These are phyloP conservation scores for Zoanthus gigantus DNA, from an alignment of 92 coral and sea anemone genomes.

Conservation along the genomic window DNA sequence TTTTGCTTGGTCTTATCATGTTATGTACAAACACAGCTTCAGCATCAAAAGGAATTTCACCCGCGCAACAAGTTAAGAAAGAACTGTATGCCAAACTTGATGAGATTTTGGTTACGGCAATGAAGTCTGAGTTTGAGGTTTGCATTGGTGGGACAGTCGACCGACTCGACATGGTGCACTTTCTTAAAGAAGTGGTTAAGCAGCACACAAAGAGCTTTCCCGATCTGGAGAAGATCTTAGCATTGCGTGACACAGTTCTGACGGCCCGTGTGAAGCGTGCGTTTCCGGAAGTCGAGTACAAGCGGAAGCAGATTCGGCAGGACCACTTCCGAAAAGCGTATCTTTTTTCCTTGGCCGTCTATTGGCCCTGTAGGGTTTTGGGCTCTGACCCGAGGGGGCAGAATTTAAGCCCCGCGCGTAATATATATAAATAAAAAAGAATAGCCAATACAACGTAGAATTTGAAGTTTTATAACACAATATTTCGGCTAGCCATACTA, in stretches of 20 bases:
- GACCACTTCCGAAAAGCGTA: slow-evolving; percentile 95
- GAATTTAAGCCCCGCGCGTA: too few relatives aligned
- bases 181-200: slow-evolving; percentile 73
- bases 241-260: slow-evolving; percentile 88
- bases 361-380: too few relatives aligned
- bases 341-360: slow-evolving; percentile 49
- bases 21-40: background rate
- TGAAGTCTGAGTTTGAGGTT: slow-evolving; percentile 84
- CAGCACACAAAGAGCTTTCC: slow-evolving; percentile 69
- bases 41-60: slow-evolving; percentile 60
- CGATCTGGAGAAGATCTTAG: slow-evolving; percentile 82
- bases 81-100: slow-evolving; percentile 84
- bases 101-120: slow-evolving; percentile 80
- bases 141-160: slow-evolving; percentile 78
- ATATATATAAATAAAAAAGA: too few relatives aligned
- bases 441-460: too few relatives aligned
- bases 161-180: slow-evolving; percentile 85
- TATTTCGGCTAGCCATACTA: too few relatives aligned
- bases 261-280: slow-evolving; percentile 93
- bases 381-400: too few relatives aligned
- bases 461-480: too few relatives aligned
- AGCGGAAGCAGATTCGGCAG: slow-evolving; percentile 84
- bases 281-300: slow-evolving; percentile 92
- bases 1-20: too few relatives aligned
- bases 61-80: slow-evolving; percentile 76